Evolutionary conservation across 2,797 vertebrate genomes (phyloP), one percentile per base, ranked within the genome.

Genomic region (Phalloptychus januarius): DNA sequence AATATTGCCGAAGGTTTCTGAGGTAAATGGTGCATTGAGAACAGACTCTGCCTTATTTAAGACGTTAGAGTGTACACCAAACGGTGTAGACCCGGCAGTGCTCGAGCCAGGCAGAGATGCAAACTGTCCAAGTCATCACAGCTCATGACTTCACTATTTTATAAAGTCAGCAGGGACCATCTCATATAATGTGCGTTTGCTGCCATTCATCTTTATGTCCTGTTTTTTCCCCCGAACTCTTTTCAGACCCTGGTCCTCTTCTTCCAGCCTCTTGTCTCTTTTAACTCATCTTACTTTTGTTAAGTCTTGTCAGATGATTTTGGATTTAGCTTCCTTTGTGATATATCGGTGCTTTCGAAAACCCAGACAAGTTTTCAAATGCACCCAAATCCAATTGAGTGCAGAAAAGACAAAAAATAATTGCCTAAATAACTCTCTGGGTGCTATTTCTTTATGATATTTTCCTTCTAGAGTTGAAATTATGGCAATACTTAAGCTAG

Each of bases 61-160:
- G 89, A 89, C 81, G 80, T 88, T 85, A 89, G 80, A 81, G n/a
- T 80, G 74, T 67, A 77, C 82, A 82, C 81, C 78, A 80, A 85
- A 81, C 71, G 79, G 33, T 45, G 56, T 36, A 79, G 73, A 76
- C 58, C 50, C 78, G 72, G 83, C 54, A 23, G 7, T 0, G 4
- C 31, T 78, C 71, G 82, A 83, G 42, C 44, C 52, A 50, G 72
- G 71, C 74, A 31, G 65, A 78, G 50, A 79, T 61, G 0, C 25
- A 36, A 10, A 75, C n/a, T 5, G 61, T 84, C 69, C 31, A 42
- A 75, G 67, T 75, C 82, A 75, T 83, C 74, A 70, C 48, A 65
- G 70, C 56, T 54, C 61, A 42, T 40, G 11, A 6, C 23, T 44
- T 83, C 40, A 61, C 52, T 28, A 71, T 84, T 54, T 75, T 67